Evolutionary conservation across 2,888 invertebrate species (phyloP).

Genomic region (Drosophila koepferae): DNA sequence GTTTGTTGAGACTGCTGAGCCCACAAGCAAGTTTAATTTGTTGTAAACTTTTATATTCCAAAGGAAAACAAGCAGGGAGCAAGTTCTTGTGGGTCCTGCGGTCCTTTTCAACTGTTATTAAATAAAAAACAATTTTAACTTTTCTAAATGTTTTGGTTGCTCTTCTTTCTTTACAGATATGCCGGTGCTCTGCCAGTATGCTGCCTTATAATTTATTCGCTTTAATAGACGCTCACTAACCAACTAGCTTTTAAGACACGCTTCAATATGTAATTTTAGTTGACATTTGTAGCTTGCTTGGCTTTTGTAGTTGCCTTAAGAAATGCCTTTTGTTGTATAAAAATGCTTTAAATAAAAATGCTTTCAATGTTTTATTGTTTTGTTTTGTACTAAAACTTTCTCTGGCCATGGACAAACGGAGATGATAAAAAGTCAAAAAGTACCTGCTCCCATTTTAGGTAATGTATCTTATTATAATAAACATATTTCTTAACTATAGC

Average conservation of each 20-base stretch:
- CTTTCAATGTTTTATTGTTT: constrained; percentile 36
- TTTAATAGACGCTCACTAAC: constrained; percentile 68
- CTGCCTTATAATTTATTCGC: constrained; percentile 40
- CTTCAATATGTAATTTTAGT: constrained; percentile 44
- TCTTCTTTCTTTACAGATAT: constrained; percentile 56
- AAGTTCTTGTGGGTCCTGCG: constrained; percentile 41
- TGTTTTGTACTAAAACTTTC: constrained; percentile 20
- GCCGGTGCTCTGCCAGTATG: constrained; percentile 25
- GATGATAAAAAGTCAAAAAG: not conserved
- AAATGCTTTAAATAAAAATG: constrained; percentile 52
- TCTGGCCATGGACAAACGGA: not conserved
- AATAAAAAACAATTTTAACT: constrained; percentile 53
- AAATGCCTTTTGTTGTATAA: constrained; percentile 37
- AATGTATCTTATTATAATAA: constrained; percentile 17
- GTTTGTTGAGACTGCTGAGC: constrained; percentile 32
- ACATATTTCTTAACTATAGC: not conserved
- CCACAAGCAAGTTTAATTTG: constrained; percentile 77
- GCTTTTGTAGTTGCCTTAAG: constrained; percentile 52
- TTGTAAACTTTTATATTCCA: constrained; percentile 71
- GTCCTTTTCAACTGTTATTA: constrained; percentile 23
- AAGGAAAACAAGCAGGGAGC: constrained; percentile 55
- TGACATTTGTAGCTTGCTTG: constrained; percentile 48
- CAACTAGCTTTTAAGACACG: constrained; percentile 58
- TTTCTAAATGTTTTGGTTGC: constrained; percentile 33
- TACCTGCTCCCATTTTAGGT: constrained; percentile 19